Conservation (phyloP, 2,888 invertebrate genomes). For the Athetis lepigone region DNA sequence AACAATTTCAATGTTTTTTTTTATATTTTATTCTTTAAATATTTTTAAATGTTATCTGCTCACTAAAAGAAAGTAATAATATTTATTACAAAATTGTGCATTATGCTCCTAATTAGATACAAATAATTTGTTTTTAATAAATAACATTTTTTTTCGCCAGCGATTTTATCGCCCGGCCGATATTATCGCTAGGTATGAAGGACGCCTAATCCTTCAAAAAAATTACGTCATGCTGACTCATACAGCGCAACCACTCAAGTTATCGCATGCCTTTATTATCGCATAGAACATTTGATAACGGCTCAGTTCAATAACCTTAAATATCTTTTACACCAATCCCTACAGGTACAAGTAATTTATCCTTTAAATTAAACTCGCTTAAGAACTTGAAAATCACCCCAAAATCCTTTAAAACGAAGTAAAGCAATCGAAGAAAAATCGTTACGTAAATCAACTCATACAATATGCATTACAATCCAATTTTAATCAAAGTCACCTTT, state of each 20-base stretch:
- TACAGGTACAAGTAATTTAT: slow-evolving; percentile 2
- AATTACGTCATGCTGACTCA: slow-evolving; percentile 21
- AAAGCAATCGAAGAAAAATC: slow-evolving; percentile 12
- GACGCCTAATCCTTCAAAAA: neutral
- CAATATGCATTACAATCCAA: slow-evolving; percentile 20
- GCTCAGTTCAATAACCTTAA: slow-evolving; percentile 11
- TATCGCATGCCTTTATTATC: neutral
- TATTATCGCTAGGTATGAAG: too few relatives aligned
- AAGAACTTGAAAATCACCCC: neutral
- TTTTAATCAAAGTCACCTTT: slow-evolving; percentile 25
- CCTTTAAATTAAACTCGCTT: slow-evolving; percentile 8
- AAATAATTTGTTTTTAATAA: too few relatives aligned
- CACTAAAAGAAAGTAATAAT: too few relatives aligned
- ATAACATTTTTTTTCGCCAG: too few relatives aligned
- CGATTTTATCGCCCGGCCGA: too few relatives aligned
- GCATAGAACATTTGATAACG: neutral
- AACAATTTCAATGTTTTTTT: too few relatives aligned
- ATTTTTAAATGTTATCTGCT: too few relatives aligned
- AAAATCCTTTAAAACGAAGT: slow-evolving; percentile 15
- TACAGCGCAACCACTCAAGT: neutral
- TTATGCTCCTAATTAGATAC: too few relatives aligned
- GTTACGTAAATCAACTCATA: slow-evolving; percentile 18
- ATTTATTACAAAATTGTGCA: too few relatives aligned
- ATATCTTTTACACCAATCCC: slow-evolving; percentile 1
- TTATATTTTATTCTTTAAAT: too few relatives aligned